Evolutionary conservation across 2,888 invertebrate species (phyloP).

Genomic region (Cistogaster globosa): DNA sequence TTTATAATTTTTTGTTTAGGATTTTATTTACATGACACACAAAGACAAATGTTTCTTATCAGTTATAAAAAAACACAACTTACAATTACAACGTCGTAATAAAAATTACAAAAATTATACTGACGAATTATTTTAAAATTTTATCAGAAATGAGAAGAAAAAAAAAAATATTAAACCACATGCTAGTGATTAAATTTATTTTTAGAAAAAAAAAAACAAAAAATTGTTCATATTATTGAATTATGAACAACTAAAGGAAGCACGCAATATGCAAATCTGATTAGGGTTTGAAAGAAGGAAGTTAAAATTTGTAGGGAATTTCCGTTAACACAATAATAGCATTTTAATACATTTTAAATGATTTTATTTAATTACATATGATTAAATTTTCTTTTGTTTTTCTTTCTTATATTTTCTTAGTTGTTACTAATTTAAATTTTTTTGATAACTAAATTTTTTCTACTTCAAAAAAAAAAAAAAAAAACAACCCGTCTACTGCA

Average conservation of each 20-base stretch:
- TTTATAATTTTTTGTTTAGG: slow-evolving; percentile 24
- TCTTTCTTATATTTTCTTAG: neutral
- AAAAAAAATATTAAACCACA: slow-evolving; percentile 6
- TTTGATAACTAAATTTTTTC: neutral
- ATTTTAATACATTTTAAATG: slow-evolving; percentile 4
- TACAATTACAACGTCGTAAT: slow-evolving; percentile 44
- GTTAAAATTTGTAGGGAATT: slow-evolving; percentile 42
- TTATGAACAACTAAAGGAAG: slow-evolving; percentile 47
- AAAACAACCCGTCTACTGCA: neutral
- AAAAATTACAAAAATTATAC: slow-evolving; percentile 15
- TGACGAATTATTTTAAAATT: slow-evolving; percentile 2
- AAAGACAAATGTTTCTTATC: slow-evolving; percentile 46
- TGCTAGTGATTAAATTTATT: slow-evolving; percentile 48
- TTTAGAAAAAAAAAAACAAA: slow-evolving; percentile 28
- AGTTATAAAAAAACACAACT: slow-evolving; percentile 22
- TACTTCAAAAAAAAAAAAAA: neutral
- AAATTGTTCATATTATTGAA: neutral
- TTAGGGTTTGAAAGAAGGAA: slow-evolving; percentile 34
- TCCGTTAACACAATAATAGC: slow-evolving; percentile 39
- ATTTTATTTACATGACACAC: slow-evolving; percentile 7
- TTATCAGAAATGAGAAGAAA: slow-evolving; percentile 34
- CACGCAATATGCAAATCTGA: slow-evolving; percentile 60
- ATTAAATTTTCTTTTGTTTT: neutral
- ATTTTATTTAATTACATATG: neutral
- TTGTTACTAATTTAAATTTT: slow-evolving; percentile 4